Evolutionary conservation across 2,797 vertebrate genomes (phyloP).

Genomic region (Chelonia mydas): DNA sequence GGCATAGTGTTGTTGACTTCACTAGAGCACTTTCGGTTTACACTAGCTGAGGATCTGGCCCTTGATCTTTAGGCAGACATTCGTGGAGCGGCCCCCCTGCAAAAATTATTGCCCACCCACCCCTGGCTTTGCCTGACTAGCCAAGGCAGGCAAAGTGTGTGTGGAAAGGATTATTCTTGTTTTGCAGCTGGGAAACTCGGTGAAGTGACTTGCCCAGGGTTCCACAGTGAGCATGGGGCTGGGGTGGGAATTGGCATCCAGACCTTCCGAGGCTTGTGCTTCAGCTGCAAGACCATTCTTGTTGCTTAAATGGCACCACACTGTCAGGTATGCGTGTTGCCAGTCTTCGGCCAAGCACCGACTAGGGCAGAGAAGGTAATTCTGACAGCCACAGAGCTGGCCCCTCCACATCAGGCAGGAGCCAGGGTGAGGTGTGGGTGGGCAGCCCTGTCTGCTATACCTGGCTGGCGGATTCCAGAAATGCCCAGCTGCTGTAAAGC

Average conservation of each 20-base stretch:
- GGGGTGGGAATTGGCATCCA: not conserved
- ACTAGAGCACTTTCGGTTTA: not conserved
- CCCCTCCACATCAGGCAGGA: not conserved
- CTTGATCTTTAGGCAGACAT: not conserved
- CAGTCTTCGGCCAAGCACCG: not conserved
- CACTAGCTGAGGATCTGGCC: not conserved
- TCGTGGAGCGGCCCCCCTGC: too few relatives aligned
- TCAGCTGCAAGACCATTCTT: not conserved
- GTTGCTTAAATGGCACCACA: not conserved
- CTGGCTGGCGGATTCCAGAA: not conserved
- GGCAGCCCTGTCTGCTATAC: not conserved
- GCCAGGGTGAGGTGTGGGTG: too few relatives aligned
- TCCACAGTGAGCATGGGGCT: not conserved
- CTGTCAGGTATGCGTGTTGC: not conserved
- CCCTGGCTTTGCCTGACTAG: not conserved
- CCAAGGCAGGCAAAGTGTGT: not conserved
- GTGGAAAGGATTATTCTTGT: not conserved
- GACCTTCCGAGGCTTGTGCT: too few relatives aligned
- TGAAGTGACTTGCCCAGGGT: not conserved
- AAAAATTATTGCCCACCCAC: too few relatives aligned
- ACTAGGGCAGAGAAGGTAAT: not conserved
- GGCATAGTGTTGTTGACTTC: not conserved
- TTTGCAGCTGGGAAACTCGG: not conserved
- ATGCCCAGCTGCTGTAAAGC: not conserved
- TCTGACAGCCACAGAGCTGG: not conserved